Base-by-base conservation (phyloP, 64 coral and sea anemone species). In the Porites lutea region DNA sequence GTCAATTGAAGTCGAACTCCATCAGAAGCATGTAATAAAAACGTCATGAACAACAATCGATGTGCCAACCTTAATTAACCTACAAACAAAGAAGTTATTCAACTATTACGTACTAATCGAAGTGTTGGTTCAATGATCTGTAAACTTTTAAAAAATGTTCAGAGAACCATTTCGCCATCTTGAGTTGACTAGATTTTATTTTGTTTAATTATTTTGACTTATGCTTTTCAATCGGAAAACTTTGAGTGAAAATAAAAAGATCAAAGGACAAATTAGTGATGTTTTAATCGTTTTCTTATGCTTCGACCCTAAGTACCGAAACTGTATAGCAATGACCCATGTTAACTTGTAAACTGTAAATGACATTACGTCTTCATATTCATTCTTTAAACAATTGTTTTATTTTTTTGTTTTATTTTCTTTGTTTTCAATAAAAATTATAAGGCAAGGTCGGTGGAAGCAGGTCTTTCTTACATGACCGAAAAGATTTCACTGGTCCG, bases 381-480 rank as follows among this genome's bases (percentile, higher is more conserved):
- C 37, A 81, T 62, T 81, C 53, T 43, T 18, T 62, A 12, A 37
- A 37, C 27, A 37, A 37, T 37, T 37, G 27, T 37, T 37, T 27
- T 13, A 48, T 68, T 84, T 68, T 68, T 63, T 67, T 84, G 81
- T 68, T 52, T 51, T 84, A 5, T 84, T 51, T 8, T 64, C 16
- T n/a, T 68, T 69, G 63, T 84, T 84, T 67, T 68, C 52, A 47
- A 68, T 69, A 22, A 8, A 18, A 3, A 8, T 48, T 52, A 68
- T 69, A 37, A 37, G 27, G 16, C 48, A 20, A 68, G 13, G 47
- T 84, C 46, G 81, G 81, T 84, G 43, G 78, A 64, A 47, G 18
- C 81, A 84, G 81, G 81, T 84, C 45, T 11, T 82, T 84, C 52
- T 84, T 48, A 67, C 81, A 84, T 84, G 63, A 47, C 65, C 11